Evolutionary conservation across 2,888 invertebrate species (phyloP), one percentile per base, ranked within the genome.

Genomic region (Drosophila mimica): DNA sequence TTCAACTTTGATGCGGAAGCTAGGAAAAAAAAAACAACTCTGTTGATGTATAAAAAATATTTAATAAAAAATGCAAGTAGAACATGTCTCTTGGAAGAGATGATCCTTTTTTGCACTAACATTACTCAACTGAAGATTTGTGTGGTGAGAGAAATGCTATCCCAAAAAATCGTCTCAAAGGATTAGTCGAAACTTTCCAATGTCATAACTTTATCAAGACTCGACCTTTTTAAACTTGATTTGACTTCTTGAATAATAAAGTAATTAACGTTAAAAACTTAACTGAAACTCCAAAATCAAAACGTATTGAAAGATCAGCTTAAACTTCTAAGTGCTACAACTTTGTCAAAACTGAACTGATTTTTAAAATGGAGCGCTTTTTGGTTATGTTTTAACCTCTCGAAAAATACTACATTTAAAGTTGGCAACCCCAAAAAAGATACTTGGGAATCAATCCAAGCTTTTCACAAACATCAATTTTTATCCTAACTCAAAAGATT

Each of bases 401-500:
- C 20, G 43, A 3, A 3, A 20, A 43, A 20, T 20, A 20, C 0
- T 17, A 38, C 17, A 8, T 1, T 17, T 17, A 4, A 38, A 38
- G 38, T 38, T 38, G 17, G 17, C 2, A 17, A 25, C 2, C 25
- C 25, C 25, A 25, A 34, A 34, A 0, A 34, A 34, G 2, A n/a
- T 15, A 36, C 0, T 13, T 15, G 36, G 0, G 13, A n/a, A 40
- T 20, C 43, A 0, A 1, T 20, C 5, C 5, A 20, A 43, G 5
- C 20, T 43, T 11, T 20, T 5, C n/a, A 40, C n/a, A 4, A 9
- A 9, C 9, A 4, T 9, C 9, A 9, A 20, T 43, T 43, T 40
- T 43, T 2, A n/a, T 40, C n/a, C 4, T 1, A 20, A 5, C n/a
- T 11, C n/a, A 11, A 20, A 11, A 0, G 40, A 11, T n/a, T 20